These are phyloP conservation scores for Drosophila quinaria DNA, from an alignment of 2,888 invertebrate species.

Conservation along the genomic window DNA sequence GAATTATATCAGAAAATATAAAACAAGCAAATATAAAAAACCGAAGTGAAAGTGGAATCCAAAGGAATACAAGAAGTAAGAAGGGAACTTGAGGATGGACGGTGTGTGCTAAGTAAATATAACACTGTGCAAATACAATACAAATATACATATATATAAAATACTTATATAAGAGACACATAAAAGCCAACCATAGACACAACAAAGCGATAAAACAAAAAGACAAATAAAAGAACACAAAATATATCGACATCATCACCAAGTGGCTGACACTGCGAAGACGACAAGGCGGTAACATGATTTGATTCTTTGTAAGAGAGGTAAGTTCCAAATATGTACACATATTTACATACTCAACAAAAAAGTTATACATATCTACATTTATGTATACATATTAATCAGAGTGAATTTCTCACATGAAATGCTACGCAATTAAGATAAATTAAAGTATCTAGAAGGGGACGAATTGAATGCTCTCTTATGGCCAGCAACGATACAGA, in stretches of 20 bases:
- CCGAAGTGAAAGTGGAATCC: conserved; percentile 43
- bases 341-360: neutral
- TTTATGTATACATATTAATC: neutral
- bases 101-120: conserved; percentile 26
- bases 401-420: neutral
- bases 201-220: conserved; percentile 33
- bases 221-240: conserved; percentile 25
- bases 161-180: conserved; percentile 41
- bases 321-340: conserved; percentile 45
- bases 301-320: conserved; percentile 66
- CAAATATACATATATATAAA: conserved; percentile 46
- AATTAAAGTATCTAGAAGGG: conserved; percentile 11
- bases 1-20: conserved; percentile 60
- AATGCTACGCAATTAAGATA: conserved; percentile 11
- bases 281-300: conserved; percentile 64
- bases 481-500: neutral
- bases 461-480: neutral
- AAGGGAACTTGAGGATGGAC: neutral
- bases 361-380: neutral
- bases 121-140: conserved; percentile 24
- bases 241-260: conserved; percentile 13
- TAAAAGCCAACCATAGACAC: conserved; percentile 48
- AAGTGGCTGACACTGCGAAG: conserved; percentile 52
- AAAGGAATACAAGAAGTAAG: conserved; percentile 38
- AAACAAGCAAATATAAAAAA: conserved; percentile 28